These are phyloP conservation scores for Saguinus midas DNA, from an alignment of 2,113 vertebrate species.

Conservation along the genomic window DNA sequence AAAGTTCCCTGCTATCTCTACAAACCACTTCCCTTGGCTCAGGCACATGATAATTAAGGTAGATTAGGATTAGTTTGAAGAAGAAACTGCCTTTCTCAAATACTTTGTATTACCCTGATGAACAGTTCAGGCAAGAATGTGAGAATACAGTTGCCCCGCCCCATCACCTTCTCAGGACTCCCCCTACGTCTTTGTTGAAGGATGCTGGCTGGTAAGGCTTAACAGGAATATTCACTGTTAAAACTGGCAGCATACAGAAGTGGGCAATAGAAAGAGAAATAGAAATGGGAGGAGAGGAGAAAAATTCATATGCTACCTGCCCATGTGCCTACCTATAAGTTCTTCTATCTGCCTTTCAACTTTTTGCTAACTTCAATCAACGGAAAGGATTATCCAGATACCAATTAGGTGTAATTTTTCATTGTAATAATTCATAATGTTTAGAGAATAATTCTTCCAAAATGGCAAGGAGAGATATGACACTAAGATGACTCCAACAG, in stretches of 20 bases:
- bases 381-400: not conserved
- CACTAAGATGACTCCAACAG: conserved; percentile 52
- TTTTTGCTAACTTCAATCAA: conserved; percentile 19
- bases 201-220: not conserved
- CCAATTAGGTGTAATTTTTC: conserved; percentile 36
- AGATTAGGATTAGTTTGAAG: not conserved
- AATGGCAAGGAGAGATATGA: conserved; percentile 55
- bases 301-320: not conserved
- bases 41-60: not conserved
- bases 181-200: not conserved
- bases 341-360: not conserved
- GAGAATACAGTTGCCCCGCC: not conserved
- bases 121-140: not conserved
- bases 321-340: not conserved
- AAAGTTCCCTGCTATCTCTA: not conserved
- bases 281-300: not conserved
- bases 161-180: not conserved
- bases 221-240: not conserved
- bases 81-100: conserved; percentile 8
- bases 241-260: not conserved
- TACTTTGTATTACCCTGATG: not conserved
- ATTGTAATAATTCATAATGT: not conserved
- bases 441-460: conserved; percentile 23
- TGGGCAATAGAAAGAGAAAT: not conserved
- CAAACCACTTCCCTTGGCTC: not conserved